phyloP scores from a whole-genome alignment of 2,113 vertebrate genomes.

The Onychorhynchus coronatus region DNA sequence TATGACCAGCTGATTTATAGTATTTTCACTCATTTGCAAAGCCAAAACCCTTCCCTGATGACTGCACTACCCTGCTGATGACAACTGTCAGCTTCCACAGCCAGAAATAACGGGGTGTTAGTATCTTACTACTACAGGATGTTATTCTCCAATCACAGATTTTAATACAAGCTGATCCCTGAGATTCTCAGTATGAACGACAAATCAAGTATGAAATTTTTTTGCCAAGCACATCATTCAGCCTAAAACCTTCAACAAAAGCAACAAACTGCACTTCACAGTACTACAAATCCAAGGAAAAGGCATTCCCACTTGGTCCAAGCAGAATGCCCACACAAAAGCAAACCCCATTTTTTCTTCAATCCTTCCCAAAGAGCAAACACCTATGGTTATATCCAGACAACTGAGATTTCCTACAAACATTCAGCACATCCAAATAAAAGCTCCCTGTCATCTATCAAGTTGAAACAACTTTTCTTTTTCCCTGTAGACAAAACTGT shows the following conservation, averaged over 20 bases:
- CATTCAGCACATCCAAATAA: neutral
- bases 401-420: neutral
- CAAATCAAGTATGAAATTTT: neutral
- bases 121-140: neutral
- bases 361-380: neutral
- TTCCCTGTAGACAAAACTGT: neutral
- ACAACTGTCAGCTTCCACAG: neutral
- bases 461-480: neutral
- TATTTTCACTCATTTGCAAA: neutral
- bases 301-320: neutral
- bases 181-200: neutral
- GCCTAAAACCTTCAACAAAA: neutral
- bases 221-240: neutral
- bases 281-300: neutral
- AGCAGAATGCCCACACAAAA: neutral
- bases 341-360: neutral
- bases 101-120: neutral
- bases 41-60: neutral
- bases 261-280: neutral
- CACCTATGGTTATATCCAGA: neutral
- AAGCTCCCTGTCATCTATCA: neutral
- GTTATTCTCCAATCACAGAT: neutral
- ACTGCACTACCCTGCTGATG: neutral
- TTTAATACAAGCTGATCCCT: neutral
- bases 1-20: neutral